These are phyloP conservation scores for Yponomeuta malinellus DNA, from an alignment of 2,888 invertebrate species.

Conservation along the genomic window DNA sequence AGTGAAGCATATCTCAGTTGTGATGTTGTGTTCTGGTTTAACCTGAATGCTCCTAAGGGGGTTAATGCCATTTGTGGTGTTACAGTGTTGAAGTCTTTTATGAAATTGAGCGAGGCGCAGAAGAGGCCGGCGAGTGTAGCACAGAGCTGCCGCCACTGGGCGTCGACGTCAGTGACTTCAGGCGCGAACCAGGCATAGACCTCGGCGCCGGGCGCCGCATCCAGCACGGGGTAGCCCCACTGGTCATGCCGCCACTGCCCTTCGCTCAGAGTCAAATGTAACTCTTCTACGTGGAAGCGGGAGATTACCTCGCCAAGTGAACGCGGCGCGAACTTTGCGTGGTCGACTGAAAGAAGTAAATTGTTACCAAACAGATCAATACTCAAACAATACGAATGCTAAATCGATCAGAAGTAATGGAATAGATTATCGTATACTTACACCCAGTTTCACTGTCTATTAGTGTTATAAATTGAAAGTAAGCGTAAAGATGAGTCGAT, in stretches of 20 bases:
- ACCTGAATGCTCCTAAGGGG: slow-evolving; percentile 79
- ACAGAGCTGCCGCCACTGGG: slow-evolving; percentile 91
- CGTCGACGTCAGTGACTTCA: slow-evolving; percentile 81
- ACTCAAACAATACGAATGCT: neutral
- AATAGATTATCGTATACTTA: slow-evolving; percentile 53
- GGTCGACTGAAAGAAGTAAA: slow-evolving; percentile 77
- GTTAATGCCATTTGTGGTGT: slow-evolving; percentile 89
- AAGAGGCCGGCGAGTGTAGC: slow-evolving; percentile 95
- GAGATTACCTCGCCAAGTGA: slow-evolving; percentile 91
- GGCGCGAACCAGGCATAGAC: slow-evolving; percentile 94
- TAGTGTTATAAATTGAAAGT: slow-evolving; percentile 93
- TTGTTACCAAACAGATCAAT: slow-evolving; percentile 4
- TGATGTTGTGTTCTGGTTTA: slow-evolving; percentile 67
- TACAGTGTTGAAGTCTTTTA: slow-evolving; percentile 89
- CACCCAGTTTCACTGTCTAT: slow-evolving; percentile 79
- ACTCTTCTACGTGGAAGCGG: slow-evolving; percentile 89
- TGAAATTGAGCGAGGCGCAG: slow-evolving; percentile 97
- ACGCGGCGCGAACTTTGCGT: slow-evolving; percentile 91
- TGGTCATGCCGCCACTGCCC: slow-evolving; percentile 95
- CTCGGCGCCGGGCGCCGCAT: slow-evolving; percentile 95
- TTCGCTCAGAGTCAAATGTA: slow-evolving; percentile 94
- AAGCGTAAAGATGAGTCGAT: slow-evolving; percentile 89
- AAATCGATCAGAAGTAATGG: neutral
- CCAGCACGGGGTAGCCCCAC: slow-evolving; percentile 95
- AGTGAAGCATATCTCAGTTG: slow-evolving; percentile 89